Evolutionary conservation across 2,888 invertebrate species (phyloP).

Genomic region (Cylindroiulus punctatus): DNA sequence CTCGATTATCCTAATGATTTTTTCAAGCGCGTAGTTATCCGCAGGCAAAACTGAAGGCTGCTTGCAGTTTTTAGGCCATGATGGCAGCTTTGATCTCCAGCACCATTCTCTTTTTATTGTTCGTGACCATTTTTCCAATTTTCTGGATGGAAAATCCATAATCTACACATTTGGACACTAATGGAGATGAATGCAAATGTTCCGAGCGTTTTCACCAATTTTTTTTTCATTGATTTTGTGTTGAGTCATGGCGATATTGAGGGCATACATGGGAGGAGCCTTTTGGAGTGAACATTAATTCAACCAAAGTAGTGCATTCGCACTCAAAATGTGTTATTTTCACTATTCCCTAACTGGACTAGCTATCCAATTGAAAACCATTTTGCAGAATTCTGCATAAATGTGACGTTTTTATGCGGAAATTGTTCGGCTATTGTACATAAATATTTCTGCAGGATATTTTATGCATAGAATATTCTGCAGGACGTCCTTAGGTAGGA

Average conservation of each 20-base stretch:
- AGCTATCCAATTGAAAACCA: too few species aligned
- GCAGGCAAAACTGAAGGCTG: neutral
- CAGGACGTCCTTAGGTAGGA: too few species aligned
- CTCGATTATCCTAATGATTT: neutral
- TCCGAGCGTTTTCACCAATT: neutral
- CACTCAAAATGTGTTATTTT: neutral
- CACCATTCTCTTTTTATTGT: slow-evolving; percentile 19
- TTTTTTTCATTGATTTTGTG: slow-evolving; percentile 24
- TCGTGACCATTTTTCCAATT: slow-evolving; percentile 42
- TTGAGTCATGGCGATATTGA: neutral
- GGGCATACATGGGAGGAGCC: neutral
- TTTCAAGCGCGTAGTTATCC: neutral
- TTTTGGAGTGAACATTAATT: neutral
- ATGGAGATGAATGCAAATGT: slow-evolving; percentile 45
- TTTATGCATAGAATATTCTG: too few species aligned
- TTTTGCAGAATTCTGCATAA: too few species aligned
- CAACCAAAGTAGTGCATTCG: neutral
- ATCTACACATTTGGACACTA: slow-evolving; percentile 17
- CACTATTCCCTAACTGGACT: too few species aligned
- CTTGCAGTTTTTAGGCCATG: neutral
- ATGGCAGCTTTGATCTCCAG: neutral
- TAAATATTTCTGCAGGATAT: too few species aligned
- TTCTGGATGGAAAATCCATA: slow-evolving; percentile 28
- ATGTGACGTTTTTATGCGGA: too few species aligned
- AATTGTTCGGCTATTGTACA: too few species aligned